A percentile compares a stretch with the other conserved stretches of the same genome.
phyloP scores from a whole-genome alignment of 2,888 invertebrate species.

The Xestoiulus laeticollis region DNA sequence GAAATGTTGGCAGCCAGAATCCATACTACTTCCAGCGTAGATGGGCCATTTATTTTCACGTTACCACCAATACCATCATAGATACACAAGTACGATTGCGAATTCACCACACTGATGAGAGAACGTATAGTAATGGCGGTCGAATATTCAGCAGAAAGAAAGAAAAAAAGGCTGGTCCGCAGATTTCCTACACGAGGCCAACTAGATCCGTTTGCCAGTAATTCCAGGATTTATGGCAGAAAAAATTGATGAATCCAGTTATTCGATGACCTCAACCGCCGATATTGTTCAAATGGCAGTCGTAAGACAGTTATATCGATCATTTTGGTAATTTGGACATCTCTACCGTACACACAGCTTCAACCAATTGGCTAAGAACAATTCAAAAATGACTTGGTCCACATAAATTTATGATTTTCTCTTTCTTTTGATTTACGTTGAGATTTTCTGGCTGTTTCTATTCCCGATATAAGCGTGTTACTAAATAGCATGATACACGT shows the following conservation, averaged over 20 bases:
- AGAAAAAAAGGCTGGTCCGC: not conserved
- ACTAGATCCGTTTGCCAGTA: not conserved
- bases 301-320: constrained; percentile 20
- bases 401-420: not conserved
- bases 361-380: constrained; percentile 16
- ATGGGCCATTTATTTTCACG: constrained; percentile 37
- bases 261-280: constrained; percentile 20
- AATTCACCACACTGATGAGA: constrained; percentile 22
- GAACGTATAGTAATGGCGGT: not conserved
- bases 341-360: not conserved
- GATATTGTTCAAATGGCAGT: constrained; percentile 2
- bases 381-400: constrained; percentile 13
- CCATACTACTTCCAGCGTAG: not conserved
- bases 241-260: constrained; percentile 34
- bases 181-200: not conserved
- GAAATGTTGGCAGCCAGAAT: constrained; percentile 27
- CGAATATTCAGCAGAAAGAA: not conserved
- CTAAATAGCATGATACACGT: not conserved
- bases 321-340: constrained; percentile 10
- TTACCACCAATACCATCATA: constrained; percentile 37
- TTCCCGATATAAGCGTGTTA: not conserved
- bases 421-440: not conserved
- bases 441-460: not conserved
- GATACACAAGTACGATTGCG: constrained; percentile 24
- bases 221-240: constrained; percentile 27